phyloP scores from a whole-genome alignment of 2,888 invertebrate species.

The Agonopterix alstromeriana region DNA sequence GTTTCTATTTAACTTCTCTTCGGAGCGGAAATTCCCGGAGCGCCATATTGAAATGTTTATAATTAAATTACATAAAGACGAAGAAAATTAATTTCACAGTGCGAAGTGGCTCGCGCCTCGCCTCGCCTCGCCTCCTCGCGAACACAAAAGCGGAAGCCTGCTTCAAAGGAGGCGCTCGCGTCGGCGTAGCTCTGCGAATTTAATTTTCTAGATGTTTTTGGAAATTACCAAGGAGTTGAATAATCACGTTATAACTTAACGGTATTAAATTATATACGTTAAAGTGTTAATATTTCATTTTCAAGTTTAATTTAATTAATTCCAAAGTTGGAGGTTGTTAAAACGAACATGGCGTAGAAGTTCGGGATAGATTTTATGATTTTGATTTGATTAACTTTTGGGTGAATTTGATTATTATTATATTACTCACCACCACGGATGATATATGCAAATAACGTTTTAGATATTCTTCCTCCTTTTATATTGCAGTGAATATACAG shows the following conservation, averaged over 20 bases:
- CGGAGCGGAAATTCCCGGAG: conserved; percentile 69
- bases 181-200: conserved; percentile 49
- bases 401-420: too few relatives aligned
- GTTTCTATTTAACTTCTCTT: conserved; percentile 75
- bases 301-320: conserved; percentile 77
- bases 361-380: conserved; percentile 41
- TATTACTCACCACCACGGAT: too few relatives aligned
- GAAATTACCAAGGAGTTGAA: conserved; percentile 71
- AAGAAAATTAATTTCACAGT: conserved; percentile 76
- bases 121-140: conserved; percentile 25
- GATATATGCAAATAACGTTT: too few relatives aligned
- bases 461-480: too few relatives aligned
- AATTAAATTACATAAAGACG: conserved; percentile 78
- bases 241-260: conserved; percentile 76
- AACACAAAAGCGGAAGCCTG: conserved; percentile 59
- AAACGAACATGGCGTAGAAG: conserved; percentile 27
- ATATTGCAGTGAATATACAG: too few relatives aligned
- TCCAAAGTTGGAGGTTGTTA: conserved; percentile 57
- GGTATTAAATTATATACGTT: conserved; percentile 75
- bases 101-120: conserved; percentile 57
- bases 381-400: conserved; percentile 4
- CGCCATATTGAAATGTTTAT: conserved; percentile 78
- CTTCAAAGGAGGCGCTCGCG: conserved; percentile 55
- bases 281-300: conserved; percentile 78
- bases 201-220: conserved; percentile 74